These are phyloP conservation scores for Dascyllus trimaculatus DNA, from an alignment of 2,113 vertebrate genomes.

Conservation along the genomic window DNA sequence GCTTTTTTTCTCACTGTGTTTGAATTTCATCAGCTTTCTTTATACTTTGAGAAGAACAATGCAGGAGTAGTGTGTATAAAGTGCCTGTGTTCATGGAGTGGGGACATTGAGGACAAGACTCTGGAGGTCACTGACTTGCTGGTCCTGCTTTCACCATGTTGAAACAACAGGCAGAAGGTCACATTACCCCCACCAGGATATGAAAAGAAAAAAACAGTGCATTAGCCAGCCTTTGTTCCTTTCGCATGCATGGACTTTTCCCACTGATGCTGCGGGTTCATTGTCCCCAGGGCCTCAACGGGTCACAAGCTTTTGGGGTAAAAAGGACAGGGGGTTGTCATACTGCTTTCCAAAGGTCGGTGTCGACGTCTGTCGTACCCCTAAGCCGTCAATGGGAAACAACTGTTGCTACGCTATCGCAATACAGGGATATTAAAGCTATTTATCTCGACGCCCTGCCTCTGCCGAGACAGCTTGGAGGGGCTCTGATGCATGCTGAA, in stretches of 20 bases:
- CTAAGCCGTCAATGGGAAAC: slow-evolving; percentile 67
- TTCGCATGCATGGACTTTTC: slow-evolving; percentile 59
- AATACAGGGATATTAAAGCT: slow-evolving; percentile 80
- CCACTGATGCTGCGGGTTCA: slow-evolving; percentile 67
- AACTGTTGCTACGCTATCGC: slow-evolving; percentile 80
- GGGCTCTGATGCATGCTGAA: slow-evolving; percentile 76
- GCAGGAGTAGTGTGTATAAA: slow-evolving; percentile 13
- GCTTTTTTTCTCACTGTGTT: not conserved
- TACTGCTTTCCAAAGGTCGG: slow-evolving; percentile 73
- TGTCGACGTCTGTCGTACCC: slow-evolving; percentile 62
- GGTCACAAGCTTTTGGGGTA: slow-evolving; percentile 70
- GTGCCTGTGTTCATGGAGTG: slow-evolving; percentile 20
- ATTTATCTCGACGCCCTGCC: slow-evolving; percentile 72
- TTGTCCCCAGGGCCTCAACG: slow-evolving; percentile 74
- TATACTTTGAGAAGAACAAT: slow-evolving; percentile 3
- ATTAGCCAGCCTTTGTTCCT: slow-evolving; percentile 78
- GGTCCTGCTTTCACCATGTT: slow-evolving; percentile 63
- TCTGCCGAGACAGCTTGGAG: slow-evolving; percentile 71
- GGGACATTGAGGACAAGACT: slow-evolving; percentile 20
- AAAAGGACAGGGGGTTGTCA: slow-evolving; percentile 65
- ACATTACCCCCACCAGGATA: slow-evolving; percentile 63
- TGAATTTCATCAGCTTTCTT: not conserved
- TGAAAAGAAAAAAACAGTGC: slow-evolving; percentile 75
- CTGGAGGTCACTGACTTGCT: slow-evolving; percentile 68
- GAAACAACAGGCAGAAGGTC: slow-evolving; percentile 79